These are phyloP conservation scores for Turnix velox DNA, from an alignment of 2,113 vertebrate species.

Conservation along the genomic window DNA sequence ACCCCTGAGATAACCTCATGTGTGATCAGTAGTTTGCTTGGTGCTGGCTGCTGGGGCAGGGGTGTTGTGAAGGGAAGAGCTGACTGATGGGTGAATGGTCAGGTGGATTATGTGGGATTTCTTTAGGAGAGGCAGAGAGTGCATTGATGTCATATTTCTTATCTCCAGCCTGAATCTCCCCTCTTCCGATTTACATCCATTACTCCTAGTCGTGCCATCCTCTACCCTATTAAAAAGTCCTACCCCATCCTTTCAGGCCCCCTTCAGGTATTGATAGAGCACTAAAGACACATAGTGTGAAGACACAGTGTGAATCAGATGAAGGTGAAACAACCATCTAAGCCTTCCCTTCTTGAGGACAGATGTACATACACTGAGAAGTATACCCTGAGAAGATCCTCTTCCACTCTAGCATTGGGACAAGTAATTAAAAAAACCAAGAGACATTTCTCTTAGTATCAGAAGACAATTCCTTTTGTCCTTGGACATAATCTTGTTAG, in stretches of 20 bases:
- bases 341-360: background rate
- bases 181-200: too few species aligned
- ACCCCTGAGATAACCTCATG: background rate
- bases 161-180: too few species aligned
- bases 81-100: background rate
- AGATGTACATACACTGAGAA: background rate
- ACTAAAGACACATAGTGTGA: too few species aligned
- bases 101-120: background rate
- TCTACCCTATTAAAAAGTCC: too few species aligned
- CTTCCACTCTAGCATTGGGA: background rate
- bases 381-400: background rate
- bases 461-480: background rate
- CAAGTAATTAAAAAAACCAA: background rate
- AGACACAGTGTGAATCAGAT: background rate
- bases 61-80: background rate
- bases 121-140: background rate
- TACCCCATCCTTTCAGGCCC: too few species aligned
- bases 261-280: too few species aligned
- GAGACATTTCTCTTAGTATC: background rate
- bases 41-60: background rate
- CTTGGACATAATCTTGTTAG: background rate
- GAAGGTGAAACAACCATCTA: background rate
- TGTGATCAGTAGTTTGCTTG: background rate
- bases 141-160: background rate
- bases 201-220: too few species aligned